Evolutionary conservation across 1,140 invertebrate species (phyloP).

Genomic region (Nasonia giraulti): DNA sequence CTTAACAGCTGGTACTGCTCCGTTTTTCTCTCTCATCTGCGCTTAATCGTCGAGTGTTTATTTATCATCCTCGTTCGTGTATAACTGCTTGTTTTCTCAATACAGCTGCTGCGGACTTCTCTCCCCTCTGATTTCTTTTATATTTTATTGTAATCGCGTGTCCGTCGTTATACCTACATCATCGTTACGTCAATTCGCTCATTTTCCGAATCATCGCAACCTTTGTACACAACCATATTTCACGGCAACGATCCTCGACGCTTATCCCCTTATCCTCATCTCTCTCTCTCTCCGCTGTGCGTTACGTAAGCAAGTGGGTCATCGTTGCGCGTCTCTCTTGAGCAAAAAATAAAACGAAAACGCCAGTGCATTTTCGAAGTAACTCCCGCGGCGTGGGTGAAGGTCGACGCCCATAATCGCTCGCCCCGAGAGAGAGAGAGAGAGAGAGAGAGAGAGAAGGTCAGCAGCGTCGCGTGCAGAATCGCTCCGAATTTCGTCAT

Average conservation of each 20-base stretch:
- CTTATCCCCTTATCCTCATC: too few relatives aligned
- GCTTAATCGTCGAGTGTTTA: neutral
- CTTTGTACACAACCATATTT: too few relatives aligned
- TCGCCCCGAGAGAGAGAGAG: too few relatives aligned
- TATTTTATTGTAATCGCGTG: neutral
- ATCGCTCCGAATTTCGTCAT: neutral
- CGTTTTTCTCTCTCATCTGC: neutral
- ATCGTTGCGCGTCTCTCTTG: neutral
- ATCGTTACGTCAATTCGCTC: too few relatives aligned
- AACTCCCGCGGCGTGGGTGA: neutral
- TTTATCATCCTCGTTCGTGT: neutral
- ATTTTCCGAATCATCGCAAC: too few relatives aligned
- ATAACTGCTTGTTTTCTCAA: neutral
- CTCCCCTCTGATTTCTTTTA: too few relatives aligned
- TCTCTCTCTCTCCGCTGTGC: too few relatives aligned
- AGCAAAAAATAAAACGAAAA: neutral
- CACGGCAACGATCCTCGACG: too few relatives aligned
- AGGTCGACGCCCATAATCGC: neutral
- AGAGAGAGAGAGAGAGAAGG: neutral
- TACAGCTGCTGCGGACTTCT: neutral
- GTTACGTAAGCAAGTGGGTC: neutral
- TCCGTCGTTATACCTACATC: too few relatives aligned
- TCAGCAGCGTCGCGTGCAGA: neutral
- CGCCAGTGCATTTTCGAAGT: neutral
- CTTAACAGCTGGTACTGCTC: constrained; percentile 9